Percentiles rank a stretch among this genome's conserved stretches.
Conservation (phyloP, 2,888 invertebrate species). For the Nymphalis c-album region DNA sequence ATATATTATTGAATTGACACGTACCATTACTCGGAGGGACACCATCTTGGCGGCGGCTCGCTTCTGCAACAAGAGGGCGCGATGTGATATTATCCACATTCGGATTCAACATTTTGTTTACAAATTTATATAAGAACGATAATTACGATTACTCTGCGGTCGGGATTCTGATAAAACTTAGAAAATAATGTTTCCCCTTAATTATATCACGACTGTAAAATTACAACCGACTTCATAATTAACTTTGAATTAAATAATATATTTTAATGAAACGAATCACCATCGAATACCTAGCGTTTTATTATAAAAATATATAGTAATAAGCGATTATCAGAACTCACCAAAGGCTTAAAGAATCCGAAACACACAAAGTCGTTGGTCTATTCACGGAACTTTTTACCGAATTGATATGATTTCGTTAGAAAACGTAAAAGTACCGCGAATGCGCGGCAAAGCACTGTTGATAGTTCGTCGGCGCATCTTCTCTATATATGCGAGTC, state of each 20-base stretch:
- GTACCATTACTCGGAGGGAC: neutral
- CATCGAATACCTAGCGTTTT: constrained; percentile 3
- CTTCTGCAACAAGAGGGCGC: constrained; percentile 29
- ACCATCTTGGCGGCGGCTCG: constrained; percentile 26
- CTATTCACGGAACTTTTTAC: constrained; percentile 27
- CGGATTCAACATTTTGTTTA: constrained; percentile 5
- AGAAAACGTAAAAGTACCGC: constrained; percentile 33
- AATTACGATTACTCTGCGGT: constrained; percentile 28
- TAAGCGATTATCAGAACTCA: constrained; percentile 25
- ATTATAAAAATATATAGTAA: neutral
- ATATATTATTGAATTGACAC: neutral
- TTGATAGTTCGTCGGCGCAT: constrained; percentile 50
- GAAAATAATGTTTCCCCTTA: constrained; percentile 20
- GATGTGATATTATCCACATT: constrained; percentile 11
- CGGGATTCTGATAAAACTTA: constrained; percentile 25
- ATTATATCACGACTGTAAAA: constrained; percentile 32
- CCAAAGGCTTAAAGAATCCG: constrained; percentile 26
- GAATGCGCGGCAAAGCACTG: constrained; percentile 51
- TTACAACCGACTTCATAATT: constrained; percentile 25
- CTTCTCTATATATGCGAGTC: constrained; percentile 62
- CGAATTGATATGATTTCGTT: constrained; percentile 9
- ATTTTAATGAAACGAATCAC: neutral
- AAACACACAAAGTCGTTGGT: constrained; percentile 18
- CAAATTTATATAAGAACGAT: constrained; percentile 11
- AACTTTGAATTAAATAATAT: constrained; percentile 26